Conservation (phyloP, 23 tunicate genomes). For the Ascidia mentula region DNA sequence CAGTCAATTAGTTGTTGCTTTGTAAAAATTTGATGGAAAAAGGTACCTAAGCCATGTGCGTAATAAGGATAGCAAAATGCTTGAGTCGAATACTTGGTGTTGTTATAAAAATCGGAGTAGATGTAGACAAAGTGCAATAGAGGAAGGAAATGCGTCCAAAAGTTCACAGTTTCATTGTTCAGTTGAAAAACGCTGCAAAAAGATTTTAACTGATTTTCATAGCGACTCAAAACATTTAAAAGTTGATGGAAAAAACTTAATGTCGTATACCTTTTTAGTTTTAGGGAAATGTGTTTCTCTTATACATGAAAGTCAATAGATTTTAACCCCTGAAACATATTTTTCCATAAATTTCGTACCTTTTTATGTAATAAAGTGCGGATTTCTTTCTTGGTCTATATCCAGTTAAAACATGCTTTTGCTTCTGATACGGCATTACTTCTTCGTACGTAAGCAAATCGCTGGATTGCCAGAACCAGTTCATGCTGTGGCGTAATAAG, state of each 20-base stretch:
- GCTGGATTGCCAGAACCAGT: too few species aligned
- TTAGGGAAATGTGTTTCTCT: too few species aligned
- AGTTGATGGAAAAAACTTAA: too few species aligned
- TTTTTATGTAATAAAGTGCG: background rate
- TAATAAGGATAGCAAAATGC: background rate
- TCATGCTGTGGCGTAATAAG: too few species aligned
- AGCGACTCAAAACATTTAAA: too few species aligned
- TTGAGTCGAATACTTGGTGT: background rate
- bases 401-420: background rate
- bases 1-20: too few species aligned
- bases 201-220: too few species aligned
- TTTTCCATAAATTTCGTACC: too few species aligned
- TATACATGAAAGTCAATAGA: too few species aligned
- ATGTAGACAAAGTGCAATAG: background rate
- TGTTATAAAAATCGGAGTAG: background rate
- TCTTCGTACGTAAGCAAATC: too few species aligned
- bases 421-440: background rate
- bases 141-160: conserved; percentile 12
- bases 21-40: background rate
- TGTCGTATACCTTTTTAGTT: too few species aligned
- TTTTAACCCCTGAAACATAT: too few species aligned
- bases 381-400: background rate
- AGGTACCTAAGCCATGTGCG: conserved; percentile 10
- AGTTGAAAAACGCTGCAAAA: background rate
- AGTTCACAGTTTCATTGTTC: conserved; percentile 11